Percentiles rank a stretch among this genome's conserved stretches.
Conservation (phyloP, 30 jellyfish, hydroid and myxozoan species). For the Chrysaora quinquecirrha region DNA sequence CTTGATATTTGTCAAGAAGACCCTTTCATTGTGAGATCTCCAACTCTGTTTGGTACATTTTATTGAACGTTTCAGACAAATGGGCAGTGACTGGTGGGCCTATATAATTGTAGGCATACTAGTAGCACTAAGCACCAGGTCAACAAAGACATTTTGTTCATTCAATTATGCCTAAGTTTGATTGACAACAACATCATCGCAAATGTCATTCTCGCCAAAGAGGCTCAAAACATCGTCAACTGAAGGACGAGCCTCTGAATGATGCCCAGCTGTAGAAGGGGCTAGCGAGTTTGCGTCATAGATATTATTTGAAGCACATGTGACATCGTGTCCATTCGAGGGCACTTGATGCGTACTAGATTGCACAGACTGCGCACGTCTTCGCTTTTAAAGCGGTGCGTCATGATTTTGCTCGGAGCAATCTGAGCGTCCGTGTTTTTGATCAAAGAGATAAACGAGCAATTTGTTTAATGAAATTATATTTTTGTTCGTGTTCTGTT, state of each 20-base stretch:
- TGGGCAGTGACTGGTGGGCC: conserved; percentile 47
- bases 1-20: not conserved
- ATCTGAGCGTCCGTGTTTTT: too few species aligned
- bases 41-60: conserved; percentile 1
- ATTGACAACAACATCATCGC: not conserved
- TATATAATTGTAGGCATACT: not conserved
- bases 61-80: conserved; percentile 6
- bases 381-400: not conserved
- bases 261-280: too few species aligned
- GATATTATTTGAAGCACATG: not conserved
- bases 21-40: conserved; percentile 9
- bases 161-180: not conserved
- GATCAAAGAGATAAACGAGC: conserved; percentile 3
- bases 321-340: not conserved
- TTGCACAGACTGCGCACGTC: not conserved
- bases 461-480: too few species aligned
- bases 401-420: too few species aligned
- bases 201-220: conserved; percentile 35
- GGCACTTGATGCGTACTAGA: not conserved
- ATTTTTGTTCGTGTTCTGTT: not conserved
- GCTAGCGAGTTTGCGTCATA: too few species aligned
- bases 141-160: conserved; percentile 4
- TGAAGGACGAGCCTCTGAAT: too few species aligned
- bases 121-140: not conserved
- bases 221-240: too few species aligned